Evolutionary conservation across 2,113 vertebrate species (phyloP).

Genomic region (Ursus arctos): DNA sequence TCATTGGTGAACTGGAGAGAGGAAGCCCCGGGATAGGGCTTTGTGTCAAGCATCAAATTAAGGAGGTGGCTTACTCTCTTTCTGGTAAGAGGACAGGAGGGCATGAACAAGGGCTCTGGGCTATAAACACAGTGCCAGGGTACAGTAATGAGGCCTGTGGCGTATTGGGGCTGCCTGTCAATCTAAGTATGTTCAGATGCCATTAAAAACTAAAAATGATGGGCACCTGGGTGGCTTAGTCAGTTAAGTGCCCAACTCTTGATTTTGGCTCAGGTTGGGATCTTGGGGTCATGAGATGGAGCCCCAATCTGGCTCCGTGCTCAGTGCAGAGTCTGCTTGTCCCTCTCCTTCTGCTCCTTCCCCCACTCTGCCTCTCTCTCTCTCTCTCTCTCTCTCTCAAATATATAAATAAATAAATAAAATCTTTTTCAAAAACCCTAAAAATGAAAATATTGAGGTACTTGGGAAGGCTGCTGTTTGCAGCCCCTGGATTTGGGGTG

Average conservation of each 20-base stretch:
- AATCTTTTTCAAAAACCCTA: not conserved
- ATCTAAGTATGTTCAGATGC: not conserved
- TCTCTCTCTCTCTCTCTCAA: no score
- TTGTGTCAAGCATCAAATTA: not conserved
- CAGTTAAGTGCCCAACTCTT: not conserved
- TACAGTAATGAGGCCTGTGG: not conserved
- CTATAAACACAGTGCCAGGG: not conserved
- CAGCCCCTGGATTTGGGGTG: not conserved
- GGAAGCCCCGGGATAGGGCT: not conserved
- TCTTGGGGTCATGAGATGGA: not conserved
- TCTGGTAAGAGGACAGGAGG: not conserved
- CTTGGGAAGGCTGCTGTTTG: not conserved
- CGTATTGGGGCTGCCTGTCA: not conserved
- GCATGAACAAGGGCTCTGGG: not conserved
- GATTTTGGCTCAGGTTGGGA: not conserved
- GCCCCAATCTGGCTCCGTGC: not conserved
- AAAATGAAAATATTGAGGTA: not conserved
- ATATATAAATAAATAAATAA: not conserved
- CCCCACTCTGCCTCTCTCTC: not conserved
- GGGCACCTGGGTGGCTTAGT: not conserved
- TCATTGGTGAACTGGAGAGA: not conserved
- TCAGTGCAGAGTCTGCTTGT: not conserved
- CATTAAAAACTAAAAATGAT: not conserved
- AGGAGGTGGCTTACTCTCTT: not conserved
- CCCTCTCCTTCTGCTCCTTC: not conserved